phyloP scores from a whole-genome alignment of 2,888 invertebrate species.

The Clivina fossor region DNA sequence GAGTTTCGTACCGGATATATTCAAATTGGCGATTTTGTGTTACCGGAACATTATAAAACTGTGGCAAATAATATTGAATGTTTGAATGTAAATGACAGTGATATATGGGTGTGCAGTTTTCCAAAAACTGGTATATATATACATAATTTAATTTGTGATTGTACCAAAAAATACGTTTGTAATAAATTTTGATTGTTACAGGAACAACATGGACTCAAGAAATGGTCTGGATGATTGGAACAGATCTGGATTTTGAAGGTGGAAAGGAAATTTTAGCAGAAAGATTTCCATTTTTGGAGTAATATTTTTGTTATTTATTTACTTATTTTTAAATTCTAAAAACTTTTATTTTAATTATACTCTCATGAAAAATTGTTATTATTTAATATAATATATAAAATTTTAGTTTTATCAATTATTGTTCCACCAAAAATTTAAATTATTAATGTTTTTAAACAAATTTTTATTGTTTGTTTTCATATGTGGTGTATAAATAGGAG shows the following conservation, averaged over 20 bases:
- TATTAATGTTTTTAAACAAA: no score
- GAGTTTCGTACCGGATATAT: conserved; percentile 25
- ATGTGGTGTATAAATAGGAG: no score
- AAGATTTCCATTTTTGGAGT: conserved; percentile 74
- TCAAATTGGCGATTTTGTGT: conserved; percentile 8
- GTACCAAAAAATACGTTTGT: no score
- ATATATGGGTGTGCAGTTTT: conserved; percentile 29
- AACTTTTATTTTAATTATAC: no score
- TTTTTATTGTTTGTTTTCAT: no score
- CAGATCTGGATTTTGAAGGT: conserved; percentile 61
- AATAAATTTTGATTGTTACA: no score
- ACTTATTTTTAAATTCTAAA: neutral
- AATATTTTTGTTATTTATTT: conserved; percentile 45
- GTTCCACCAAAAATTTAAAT: no score
- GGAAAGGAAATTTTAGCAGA: conserved; percentile 58
- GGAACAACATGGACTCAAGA: conserved; percentile 81
- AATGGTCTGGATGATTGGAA: conserved; percentile 70
- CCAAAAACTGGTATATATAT: conserved; percentile 24
- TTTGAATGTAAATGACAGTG: conserved; percentile 15
- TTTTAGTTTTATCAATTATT: no score
- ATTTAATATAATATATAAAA: no score
- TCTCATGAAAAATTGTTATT: no score
- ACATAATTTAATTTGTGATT: no score
- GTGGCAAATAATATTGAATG: conserved; percentile 9
- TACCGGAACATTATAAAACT: conserved; percentile 20